Conservation (phyloP, 2,797 vertebrate genomes). For the Poecile montanus region DNA sequence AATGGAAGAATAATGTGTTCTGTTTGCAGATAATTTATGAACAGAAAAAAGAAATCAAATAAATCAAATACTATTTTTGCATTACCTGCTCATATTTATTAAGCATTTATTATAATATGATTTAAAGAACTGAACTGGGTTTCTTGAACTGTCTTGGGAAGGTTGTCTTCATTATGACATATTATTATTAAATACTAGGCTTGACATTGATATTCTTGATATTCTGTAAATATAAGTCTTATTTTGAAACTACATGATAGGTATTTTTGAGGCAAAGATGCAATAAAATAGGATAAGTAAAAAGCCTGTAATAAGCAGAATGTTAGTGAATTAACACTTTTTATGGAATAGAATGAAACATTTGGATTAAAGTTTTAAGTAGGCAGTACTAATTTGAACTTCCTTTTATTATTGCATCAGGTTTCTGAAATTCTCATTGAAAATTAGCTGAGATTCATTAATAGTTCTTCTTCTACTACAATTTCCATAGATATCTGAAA, state of each 20-base stretch:
- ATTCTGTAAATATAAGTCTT: neutral
- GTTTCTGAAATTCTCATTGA: neutral
- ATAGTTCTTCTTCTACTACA: neutral
- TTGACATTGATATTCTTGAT: neutral
- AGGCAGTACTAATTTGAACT: neutral
- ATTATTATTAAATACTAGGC: neutral
- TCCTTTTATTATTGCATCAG: neutral
- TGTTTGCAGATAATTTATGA: slow-evolving; percentile 22
- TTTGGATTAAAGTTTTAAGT: neutral
- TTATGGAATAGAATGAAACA: neutral
- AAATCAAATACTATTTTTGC: slow-evolving; percentile 17
- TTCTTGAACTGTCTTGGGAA: neutral
- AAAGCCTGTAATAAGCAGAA: neutral
- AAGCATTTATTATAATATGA: slow-evolving; percentile 14
- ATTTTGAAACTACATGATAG: neutral
- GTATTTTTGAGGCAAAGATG: neutral
- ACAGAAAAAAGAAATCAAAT: neutral
- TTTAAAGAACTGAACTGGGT: neutral
- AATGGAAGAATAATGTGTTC: slow-evolving; percentile 20
- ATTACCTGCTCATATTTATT: neutral
- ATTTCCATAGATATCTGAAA: neutral
- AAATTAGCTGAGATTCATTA: neutral
- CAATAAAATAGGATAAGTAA: neutral
- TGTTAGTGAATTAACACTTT: neutral
- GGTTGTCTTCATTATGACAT: neutral